Evolutionary conservation across 2,113 vertebrate genomes (phyloP), one percentile per base, ranked within the genome.

Genomic region (Stercorarius parasiticus): DNA sequence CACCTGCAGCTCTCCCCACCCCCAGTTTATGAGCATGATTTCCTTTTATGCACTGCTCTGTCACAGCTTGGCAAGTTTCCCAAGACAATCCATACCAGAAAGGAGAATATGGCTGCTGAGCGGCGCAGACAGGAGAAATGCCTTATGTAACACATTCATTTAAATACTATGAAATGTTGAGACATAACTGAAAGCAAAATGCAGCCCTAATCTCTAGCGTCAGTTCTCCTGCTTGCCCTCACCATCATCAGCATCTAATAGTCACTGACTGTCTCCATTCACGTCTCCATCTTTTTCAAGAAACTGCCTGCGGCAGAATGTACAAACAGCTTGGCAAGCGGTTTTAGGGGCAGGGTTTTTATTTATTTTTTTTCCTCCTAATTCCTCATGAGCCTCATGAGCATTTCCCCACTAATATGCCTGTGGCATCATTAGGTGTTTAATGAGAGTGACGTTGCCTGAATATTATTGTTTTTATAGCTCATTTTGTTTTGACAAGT

Each of bases 391-490:
- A 93, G 82, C 55, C 93, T 92, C 80, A 36, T 79, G 96, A 95
- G 94, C 49, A 76, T 96, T 97, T 95, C 49, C 53, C 53, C 29
- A 82, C 86, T 94, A 85, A 76, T 80, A 82, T 87, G 96, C 93
- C 96, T 85, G 86, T 95, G 97, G 93, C 93, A 97, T 96, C 94
- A 93, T 96, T 96, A 96, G 97, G 94, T 96, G 89, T 96, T 97
- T 96, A 95, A 96, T 97, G 96, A 97, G 77, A 96, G 74, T 82
- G 93, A 85, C 9, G 42, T 74, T 96, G 81, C 84, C 76, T 93
- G 86, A 93, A 73, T 90, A 84, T 95, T 91, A 78, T 7, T 96
- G 76, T 15, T 87, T 86, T 94, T 96, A 77, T 87, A 89, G 96
- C 73, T 96, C 78, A 45, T 95, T 96, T 95, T 95, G 59, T 92